phyloP scores from a whole-genome alignment of 2,113 vertebrate genomes.

The Tor tambroides region DNA sequence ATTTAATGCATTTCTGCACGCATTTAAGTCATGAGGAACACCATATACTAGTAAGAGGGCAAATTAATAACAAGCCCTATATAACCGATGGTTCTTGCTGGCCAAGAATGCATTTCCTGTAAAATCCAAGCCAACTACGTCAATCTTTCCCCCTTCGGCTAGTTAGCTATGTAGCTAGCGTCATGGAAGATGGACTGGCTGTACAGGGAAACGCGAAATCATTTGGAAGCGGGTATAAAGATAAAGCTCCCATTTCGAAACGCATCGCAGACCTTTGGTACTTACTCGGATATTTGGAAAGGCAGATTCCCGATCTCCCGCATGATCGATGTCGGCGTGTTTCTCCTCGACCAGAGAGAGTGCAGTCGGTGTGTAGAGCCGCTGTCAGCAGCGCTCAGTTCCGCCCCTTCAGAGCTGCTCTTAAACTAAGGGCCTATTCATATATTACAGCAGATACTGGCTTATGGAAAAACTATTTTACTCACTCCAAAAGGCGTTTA shows the following conservation, averaged over 20 bases:
- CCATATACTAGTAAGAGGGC: neutral
- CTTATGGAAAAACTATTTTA: neutral
- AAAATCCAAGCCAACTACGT: slow-evolving; percentile 50
- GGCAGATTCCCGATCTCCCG: slow-evolving; percentile 32
- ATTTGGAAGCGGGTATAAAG: neutral
- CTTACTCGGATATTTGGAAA: slow-evolving; percentile 57
- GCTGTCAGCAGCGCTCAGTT: slow-evolving; percentile 39
- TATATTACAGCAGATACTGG: neutral
- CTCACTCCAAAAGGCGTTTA: neutral
- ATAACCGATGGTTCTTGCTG: neutral
- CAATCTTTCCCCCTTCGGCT: slow-evolving; percentile 43
- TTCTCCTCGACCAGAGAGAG: slow-evolving; percentile 56
- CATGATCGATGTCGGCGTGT: slow-evolving; percentile 44
- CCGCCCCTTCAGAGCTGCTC: slow-evolving; percentile 18
- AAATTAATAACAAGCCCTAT: neutral
- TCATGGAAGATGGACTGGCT: slow-evolving; percentile 19
- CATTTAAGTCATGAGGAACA: neutral
- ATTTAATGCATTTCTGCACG: neutral
- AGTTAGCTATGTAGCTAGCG: slow-evolving; percentile 35
- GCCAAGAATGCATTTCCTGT: slow-evolving; percentile 25
- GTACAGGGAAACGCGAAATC: slow-evolving; percentile 1
- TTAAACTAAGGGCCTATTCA: slow-evolving; percentile 3
- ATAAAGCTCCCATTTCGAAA: no score
- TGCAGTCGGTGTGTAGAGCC: slow-evolving; percentile 4
- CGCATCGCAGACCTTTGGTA: neutral